Conservation (phyloP, 2,113 vertebrate genomes). For the Cynoglossus semilaevis region DNA sequence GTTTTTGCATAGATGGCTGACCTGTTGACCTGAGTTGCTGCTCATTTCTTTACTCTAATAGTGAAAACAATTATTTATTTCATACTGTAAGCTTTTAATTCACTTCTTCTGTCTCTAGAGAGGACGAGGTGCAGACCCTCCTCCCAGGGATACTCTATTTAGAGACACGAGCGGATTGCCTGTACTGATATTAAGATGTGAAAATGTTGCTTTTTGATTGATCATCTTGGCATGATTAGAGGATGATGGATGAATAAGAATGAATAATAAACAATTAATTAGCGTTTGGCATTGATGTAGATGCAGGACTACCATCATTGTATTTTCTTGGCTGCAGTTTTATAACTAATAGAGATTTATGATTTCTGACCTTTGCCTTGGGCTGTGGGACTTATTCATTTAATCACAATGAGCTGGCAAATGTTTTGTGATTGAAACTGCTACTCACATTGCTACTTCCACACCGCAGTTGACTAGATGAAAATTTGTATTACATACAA, state of each 20-base stretch:
- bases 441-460: too few species aligned
- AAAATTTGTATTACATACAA: too few species aligned
- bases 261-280: background rate
- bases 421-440: too few species aligned
- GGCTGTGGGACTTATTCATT: background rate
- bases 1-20: background rate
- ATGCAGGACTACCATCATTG: background rate
- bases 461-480: too few species aligned
- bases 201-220: constrained; percentile 6
- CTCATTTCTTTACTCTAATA: background rate
- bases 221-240: background rate
- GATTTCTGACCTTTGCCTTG: background rate
- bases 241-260: too few species aligned
- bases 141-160: too few species aligned
- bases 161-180: too few species aligned
- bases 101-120: too few species aligned
- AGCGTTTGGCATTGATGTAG: background rate
- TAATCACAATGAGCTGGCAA: background rate
- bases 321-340: background rate
- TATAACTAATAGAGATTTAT: background rate
- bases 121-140: too few species aligned
- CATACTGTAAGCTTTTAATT: background rate
- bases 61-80: background rate
- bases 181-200: too few species aligned
- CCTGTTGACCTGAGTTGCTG: background rate